Evolutionary conservation across 2,888 invertebrate genomes (phyloP).

Genomic region (Amblyjoppa proteus): DNA sequence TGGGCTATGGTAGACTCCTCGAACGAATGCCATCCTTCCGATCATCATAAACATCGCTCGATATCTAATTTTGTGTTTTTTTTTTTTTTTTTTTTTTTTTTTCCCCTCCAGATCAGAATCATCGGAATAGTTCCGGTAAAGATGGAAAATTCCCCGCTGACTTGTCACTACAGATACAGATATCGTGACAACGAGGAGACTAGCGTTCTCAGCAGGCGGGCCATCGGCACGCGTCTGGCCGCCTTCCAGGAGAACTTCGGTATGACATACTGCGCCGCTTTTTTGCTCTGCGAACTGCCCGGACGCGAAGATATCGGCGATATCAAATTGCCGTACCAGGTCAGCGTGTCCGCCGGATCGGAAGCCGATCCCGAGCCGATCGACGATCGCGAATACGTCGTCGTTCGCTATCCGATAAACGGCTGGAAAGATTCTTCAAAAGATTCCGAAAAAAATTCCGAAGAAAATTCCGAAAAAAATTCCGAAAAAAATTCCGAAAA

Average conservation of each 20-base stretch:
- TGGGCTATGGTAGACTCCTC: conserved; percentile 68
- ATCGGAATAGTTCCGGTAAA: conserved; percentile 70
- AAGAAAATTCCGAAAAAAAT: conserved; percentile 24
- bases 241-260: conserved; percentile 70
- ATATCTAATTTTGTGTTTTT: neutral
- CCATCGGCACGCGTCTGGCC: conserved; percentile 63
- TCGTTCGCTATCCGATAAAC: conserved; percentile 65
- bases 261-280: conserved; percentile 71
- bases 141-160: conserved; percentile 44
- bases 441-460: neutral
- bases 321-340: conserved; percentile 64
- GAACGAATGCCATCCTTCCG: too few relatives aligned
- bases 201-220: conserved; percentile 45
- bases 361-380: conserved; percentile 18
- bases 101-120: conserved; percentile 68
- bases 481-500: conserved; percentile 27
- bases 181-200: neutral
- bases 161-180: conserved; percentile 71
- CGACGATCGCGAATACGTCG: conserved; percentile 61
- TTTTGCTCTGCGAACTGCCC: conserved; percentile 72
- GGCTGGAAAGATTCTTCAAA: conserved; percentile 19
- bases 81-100: neutral
- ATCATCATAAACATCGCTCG: too few relatives aligned
- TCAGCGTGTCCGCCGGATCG: conserved; percentile 66
- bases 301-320: conserved; percentile 43